Evolutionary conservation across 2,797 vertebrate genomes (phyloP).

Genomic region (Octomys mimax): DNA sequence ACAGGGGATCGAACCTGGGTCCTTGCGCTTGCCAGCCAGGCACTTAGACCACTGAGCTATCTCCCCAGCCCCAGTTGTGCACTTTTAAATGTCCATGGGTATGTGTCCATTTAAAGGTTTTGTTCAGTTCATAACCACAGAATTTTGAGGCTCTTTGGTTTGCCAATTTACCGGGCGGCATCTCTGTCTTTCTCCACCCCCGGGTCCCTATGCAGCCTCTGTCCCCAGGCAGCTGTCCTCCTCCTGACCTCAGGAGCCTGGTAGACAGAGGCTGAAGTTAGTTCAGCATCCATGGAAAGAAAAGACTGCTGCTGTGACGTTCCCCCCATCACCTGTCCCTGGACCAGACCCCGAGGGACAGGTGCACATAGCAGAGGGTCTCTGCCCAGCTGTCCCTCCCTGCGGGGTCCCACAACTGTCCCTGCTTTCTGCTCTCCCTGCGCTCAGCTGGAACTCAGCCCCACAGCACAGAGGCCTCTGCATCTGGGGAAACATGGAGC

Average conservation of each 20-base stretch:
- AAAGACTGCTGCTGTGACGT: background rate
- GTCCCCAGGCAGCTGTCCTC: background rate
- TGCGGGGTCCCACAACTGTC: background rate
- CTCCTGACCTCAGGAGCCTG: background rate
- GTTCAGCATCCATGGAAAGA: no score
- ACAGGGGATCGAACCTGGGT: no score
- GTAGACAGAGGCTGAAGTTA: background rate
- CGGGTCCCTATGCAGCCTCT: background rate
- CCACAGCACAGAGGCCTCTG: background rate
- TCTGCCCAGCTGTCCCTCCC: background rate
- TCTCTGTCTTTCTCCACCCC: background rate
- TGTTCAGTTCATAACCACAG: background rate
- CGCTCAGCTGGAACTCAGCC: background rate
- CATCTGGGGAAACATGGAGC: background rate
- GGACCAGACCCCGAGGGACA: background rate
- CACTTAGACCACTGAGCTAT: no score
- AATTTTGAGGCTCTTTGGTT: background rate
- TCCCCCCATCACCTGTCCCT: background rate
- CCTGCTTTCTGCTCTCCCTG: background rate
- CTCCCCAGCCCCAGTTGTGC: no score
- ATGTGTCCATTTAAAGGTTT: background rate
- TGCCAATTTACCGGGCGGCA: background rate
- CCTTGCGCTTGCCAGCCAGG: no score
- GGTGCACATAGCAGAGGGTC: background rate
- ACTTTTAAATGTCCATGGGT: background rate